Conservation (phyloP, 2,113 vertebrate species). For the Danionella cerebrum region DNA sequence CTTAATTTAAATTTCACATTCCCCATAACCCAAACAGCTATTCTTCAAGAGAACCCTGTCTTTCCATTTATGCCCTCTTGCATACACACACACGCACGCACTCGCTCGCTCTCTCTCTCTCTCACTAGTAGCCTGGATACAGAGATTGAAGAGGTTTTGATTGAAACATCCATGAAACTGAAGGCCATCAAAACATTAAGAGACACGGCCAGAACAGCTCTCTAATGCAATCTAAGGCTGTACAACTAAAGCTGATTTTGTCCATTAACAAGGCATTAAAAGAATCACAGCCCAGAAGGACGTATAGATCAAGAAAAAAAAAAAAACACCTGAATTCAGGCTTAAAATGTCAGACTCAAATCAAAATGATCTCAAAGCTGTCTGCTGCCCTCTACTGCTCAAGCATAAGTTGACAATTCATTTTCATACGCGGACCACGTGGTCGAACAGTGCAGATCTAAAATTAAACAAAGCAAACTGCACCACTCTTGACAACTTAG, state of each 20-base stretch:
- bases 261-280: slow-evolving; percentile 19
- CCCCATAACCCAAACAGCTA: slow-evolving; percentile 26
- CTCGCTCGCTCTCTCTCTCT: not conserved
- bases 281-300: not conserved
- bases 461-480: not conserved
- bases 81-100: slow-evolving; percentile 30
- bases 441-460: not conserved
- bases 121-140: slow-evolving; percentile 44
- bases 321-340: not conserved
- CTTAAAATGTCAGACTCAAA: not conserved
- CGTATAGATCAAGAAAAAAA: not conserved
- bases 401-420: not conserved
- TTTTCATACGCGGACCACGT: too few species aligned
- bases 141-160: slow-evolving; percentile 42
- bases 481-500: slow-evolving; percentile 35
- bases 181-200: slow-evolving; percentile 32
- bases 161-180: slow-evolving; percentile 30
- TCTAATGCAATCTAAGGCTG: slow-evolving; percentile 28
- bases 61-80: slow-evolving; percentile 27
- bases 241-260: slow-evolving; percentile 32
- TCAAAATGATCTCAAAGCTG: too few species aligned
- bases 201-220: slow-evolving; percentile 22
- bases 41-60: slow-evolving; percentile 53
- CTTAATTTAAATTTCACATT: slow-evolving; percentile 63
- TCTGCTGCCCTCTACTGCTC: slow-evolving; percentile 15